Conservation (phyloP, 2,797 vertebrate genomes). For the Garrulus glandarius region DNA sequence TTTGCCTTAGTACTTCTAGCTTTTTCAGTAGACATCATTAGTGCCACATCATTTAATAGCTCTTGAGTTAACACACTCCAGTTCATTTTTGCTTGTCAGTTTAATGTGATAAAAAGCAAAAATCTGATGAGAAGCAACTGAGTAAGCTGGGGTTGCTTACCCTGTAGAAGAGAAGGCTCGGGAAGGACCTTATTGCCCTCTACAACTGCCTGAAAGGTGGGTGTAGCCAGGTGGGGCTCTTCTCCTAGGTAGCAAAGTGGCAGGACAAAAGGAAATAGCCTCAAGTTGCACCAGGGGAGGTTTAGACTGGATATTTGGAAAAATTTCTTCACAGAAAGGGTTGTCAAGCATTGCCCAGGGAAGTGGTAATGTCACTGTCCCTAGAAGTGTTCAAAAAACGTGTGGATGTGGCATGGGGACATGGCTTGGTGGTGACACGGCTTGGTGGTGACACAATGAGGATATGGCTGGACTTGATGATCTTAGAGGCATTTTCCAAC, state of each 20-base stretch:
- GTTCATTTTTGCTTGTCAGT: not conserved
- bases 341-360: not conserved
- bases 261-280: not conserved
- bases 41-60: not conserved
- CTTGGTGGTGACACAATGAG: not conserved
- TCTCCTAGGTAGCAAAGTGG: not conserved
- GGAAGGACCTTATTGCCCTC: too few relatives aligned
- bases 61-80: not conserved
- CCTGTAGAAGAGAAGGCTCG: not conserved
- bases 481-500: not conserved
- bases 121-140: not conserved
- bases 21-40: not conserved
- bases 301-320: not conserved
- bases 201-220: not conserved
- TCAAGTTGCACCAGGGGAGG: not conserved
- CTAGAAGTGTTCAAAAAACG: not conserved
- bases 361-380: not conserved
- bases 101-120: not conserved
- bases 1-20: not conserved
- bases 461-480: not conserved
- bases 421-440: not conserved
- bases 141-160: not conserved
- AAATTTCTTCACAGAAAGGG: not conserved
- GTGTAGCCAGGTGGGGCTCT: not conserved
- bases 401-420: not conserved